phyloP scores from a whole-genome alignment of 2,113 vertebrate species.

The Numida meleagris region DNA sequence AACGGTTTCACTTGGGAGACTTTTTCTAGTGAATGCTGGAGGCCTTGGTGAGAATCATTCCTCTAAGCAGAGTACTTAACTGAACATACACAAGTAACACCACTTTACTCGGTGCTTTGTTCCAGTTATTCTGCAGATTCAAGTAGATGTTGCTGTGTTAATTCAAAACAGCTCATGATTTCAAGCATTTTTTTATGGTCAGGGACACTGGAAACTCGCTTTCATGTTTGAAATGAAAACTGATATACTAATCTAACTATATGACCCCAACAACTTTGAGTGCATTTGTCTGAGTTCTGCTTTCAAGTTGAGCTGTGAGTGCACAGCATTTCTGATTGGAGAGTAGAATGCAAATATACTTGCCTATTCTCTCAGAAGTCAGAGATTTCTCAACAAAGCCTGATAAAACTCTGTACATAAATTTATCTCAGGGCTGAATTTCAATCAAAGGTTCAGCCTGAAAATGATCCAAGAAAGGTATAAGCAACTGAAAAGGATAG shows the following conservation, averaged over 20 bases:
- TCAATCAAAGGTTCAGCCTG: neutral
- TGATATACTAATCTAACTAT: neutral
- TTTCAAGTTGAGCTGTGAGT: neutral
- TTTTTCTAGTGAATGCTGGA: neutral
- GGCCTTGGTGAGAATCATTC: rapidly evolving
- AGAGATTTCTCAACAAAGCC: neutral
- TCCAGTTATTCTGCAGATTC: neutral
- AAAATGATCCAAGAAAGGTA: neutral
- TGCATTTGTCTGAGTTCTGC: neutral
- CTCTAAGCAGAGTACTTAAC: neutral
- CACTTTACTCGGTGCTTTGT: neutral
- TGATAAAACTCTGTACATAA: conserved; percentile 33
- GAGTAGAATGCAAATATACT: conserved; percentile 3
- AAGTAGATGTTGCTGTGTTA: neutral
- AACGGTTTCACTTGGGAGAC: neutral
- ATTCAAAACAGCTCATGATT: neutral
- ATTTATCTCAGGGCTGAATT: conserved; percentile 19
- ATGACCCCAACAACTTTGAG: neutral
- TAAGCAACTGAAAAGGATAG: neutral
- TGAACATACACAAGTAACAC: neutral
- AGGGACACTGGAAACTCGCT: neutral
- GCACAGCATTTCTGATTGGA: neutral
- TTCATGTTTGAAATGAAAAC: conserved; percentile 32
- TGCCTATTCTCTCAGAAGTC: conserved; percentile 10
- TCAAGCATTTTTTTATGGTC: neutral